phyloP scores from a whole-genome alignment of 2,888 invertebrate genomes.

The Nezara viridula region DNA sequence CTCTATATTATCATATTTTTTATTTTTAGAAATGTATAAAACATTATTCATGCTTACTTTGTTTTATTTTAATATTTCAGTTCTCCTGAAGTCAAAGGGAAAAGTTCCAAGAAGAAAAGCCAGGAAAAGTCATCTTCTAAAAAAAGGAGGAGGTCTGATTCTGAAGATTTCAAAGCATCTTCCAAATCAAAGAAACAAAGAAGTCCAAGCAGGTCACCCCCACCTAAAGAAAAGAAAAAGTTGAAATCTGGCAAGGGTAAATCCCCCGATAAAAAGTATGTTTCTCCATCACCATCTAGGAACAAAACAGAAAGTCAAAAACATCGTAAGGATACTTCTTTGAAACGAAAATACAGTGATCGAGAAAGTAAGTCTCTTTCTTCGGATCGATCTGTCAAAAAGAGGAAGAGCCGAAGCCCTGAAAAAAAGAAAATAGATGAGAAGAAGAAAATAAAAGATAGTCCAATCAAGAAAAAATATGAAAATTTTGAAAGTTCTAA shows the following conservation, averaged over 20 bases:
- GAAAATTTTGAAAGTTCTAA: conserved; percentile 55
- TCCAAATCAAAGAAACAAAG: conserved; percentile 63
- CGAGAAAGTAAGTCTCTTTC: conserved; percentile 54
- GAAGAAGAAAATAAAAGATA: conserved; percentile 57
- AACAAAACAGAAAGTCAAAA: conserved; percentile 55
- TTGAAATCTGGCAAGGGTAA: not conserved
- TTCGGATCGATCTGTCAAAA: conserved; percentile 69
- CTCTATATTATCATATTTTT: too few relatives aligned
- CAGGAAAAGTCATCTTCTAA: conserved; percentile 77
- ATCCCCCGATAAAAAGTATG: conserved; percentile 32
- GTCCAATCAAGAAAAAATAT: conserved; percentile 59
- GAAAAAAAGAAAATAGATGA: conserved; percentile 59
- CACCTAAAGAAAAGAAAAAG: conserved; percentile 67
- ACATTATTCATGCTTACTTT: conserved; percentile 42
- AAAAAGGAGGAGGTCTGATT: conserved; percentile 70
- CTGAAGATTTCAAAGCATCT: conserved; percentile 65
- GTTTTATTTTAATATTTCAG: conserved; percentile 71
- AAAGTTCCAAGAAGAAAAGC: conserved; percentile 60
- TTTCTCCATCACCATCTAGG: conserved; percentile 44
- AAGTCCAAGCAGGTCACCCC: conserved; percentile 61
- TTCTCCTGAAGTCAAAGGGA: conserved; percentile 72
- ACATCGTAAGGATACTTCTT: conserved; percentile 47
- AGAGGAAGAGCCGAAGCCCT: conserved; percentile 66
- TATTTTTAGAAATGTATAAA: not conserved
- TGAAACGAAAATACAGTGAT: conserved; percentile 52